phyloP scores from a whole-genome alignment of 2,113 vertebrate species.

The Willisornis vidua region DNA sequence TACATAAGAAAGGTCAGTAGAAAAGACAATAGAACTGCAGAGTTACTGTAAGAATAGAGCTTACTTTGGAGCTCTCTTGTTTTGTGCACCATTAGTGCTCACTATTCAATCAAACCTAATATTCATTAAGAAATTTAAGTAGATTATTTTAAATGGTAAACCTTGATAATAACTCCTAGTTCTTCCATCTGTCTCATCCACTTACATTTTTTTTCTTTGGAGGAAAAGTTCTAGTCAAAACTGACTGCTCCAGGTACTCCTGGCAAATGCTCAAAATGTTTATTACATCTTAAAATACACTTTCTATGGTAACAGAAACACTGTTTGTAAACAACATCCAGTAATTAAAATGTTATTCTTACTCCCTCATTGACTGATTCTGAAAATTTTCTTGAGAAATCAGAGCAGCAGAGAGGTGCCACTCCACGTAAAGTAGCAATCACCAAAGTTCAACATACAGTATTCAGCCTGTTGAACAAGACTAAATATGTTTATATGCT shows the following conservation, averaged over 20 bases:
- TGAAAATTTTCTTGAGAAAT: not conserved
- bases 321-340: not conserved
- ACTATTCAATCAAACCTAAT: not conserved
- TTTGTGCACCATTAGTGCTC: not conserved
- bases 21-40: not conserved
- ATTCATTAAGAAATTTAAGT: not conserved
- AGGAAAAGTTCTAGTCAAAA: not conserved
- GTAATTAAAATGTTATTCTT: not conserved
- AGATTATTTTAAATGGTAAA: not conserved
- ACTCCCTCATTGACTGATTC: not conserved
- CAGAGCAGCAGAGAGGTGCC: not conserved
- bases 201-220: not conserved
- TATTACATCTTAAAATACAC: not conserved
- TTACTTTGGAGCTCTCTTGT: not conserved
- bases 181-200: not conserved
- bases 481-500: not conserved
- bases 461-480: not conserved
- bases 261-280: not conserved
- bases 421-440: not conserved
- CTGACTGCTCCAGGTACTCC: not conserved
- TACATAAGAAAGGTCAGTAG: not conserved
- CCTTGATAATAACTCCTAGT: not conserved
- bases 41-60: not conserved
- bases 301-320: not conserved
- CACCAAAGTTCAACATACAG: not conserved